Evolutionary conservation across 2,113 vertebrate species (phyloP).

Genomic region (Eubucco bourcierii): DNA sequence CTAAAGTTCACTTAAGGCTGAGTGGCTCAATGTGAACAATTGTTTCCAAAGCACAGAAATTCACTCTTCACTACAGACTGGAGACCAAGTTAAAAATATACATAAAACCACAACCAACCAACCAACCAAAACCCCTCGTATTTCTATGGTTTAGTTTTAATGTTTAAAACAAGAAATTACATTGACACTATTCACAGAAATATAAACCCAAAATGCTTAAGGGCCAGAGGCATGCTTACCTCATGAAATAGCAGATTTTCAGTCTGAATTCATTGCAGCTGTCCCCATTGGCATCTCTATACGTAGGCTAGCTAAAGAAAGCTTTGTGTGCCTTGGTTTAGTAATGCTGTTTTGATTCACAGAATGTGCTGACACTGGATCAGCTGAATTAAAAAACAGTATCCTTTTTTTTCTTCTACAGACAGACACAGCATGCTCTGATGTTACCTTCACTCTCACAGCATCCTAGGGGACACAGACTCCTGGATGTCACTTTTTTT

Average conservation of each 20-base stretch:
- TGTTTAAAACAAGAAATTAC: background rate
- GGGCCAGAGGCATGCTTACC: slow-evolving; percentile 77
- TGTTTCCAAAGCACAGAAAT: background rate
- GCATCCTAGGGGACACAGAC: background rate
- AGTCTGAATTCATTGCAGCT: slow-evolving; percentile 81
- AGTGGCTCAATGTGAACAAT: background rate
- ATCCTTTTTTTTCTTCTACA: background rate
- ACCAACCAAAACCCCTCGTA: background rate
- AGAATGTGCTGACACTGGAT: background rate
- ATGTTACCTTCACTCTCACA: background rate
- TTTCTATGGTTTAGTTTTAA: background rate
- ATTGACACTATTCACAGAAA: background rate
- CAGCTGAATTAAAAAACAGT: background rate
- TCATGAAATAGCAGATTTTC: slow-evolving; percentile 96
- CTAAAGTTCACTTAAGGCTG: background rate
- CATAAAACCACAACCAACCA: background rate
- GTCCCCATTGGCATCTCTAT: slow-evolving; percentile 84
- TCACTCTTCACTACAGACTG: background rate
- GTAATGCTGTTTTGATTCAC: background rate
- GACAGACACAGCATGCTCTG: background rate
- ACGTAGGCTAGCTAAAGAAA: slow-evolving; percentile 86
- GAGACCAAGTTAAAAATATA: background rate
- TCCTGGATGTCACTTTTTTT: background rate
- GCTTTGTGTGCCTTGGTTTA: background rate
- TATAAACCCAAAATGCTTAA: background rate